Base-by-base conservation (phyloP, 2,888 invertebrate species). In the Nephrocerus scutellatus region DNA sequence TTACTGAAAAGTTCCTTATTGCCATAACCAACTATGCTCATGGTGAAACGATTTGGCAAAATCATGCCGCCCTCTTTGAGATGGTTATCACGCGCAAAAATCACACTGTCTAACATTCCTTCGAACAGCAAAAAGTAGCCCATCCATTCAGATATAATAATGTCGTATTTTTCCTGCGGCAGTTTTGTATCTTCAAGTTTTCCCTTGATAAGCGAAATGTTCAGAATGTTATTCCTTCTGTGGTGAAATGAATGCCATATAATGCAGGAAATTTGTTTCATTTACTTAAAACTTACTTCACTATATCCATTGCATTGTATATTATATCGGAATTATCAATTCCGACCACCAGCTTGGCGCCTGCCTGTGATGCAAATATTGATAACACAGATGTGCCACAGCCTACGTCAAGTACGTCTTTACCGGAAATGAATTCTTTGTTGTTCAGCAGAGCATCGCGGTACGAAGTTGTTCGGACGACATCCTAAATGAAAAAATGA, bases 111-210 rank as follows among this genome's bases (percentile, higher is more conserved):
- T 42, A 96, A 64, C 96, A 97, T 97, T 29, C 91, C 93, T 72
- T 97, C 96, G 66, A 90, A 96, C 3, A 96, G 70, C 25, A 97
- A 72, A 63, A 96, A 95, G 65, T 97, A 97, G 1, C 96, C 96
- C 96, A 97, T 97, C 93, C 95, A 97, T 66, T 97, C 96, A 0
- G 95, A 95, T 4, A 97, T 81, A 50, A 97, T 89, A 5, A 93
- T 79, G 64, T 97, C 95, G 23, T 86, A 84, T 66, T 84, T 81
- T 38, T 82, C 79, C 7, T 59, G 51, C 2, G 85, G 84, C 31
- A 91, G 65, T 36, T 75, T 71, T 5, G 85, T 82, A 51, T 90
- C 84, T 66, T 96, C 96, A 16, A 96, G 68, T 53, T 84, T 76
- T 1, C 92, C 92, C 70, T 88, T 90, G 1, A 90, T 72, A 37